Evolutionary conservation across 2,797 vertebrate species (phyloP).

Genomic region (Chiroxiphia lanceolata): DNA sequence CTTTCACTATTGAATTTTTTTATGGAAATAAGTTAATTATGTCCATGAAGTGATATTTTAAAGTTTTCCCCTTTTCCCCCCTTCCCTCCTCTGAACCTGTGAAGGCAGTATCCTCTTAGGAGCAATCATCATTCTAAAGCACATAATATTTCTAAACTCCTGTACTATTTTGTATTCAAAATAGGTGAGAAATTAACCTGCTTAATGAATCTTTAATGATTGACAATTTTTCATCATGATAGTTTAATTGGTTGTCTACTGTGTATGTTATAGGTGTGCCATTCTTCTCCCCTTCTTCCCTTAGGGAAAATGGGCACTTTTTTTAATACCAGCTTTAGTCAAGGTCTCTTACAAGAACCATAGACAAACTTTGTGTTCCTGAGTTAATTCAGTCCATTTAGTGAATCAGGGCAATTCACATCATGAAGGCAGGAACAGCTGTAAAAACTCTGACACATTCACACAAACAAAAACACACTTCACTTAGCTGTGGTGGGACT

Average conservation of each 20-base stretch:
- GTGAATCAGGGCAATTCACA: neutral
- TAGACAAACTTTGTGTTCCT: neutral
- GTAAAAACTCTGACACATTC: neutral
- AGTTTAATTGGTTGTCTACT: conserved; percentile 34
- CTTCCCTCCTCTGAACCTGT: neutral
- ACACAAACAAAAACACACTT: neutral
- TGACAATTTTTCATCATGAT: conserved; percentile 31
- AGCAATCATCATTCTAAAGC: conserved; percentile 7
- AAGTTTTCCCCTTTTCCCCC: neutral
- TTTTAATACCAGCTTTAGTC: neutral
- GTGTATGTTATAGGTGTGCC: neutral
- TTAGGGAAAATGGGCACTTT: neutral
- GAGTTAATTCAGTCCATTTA: conserved; percentile 1
- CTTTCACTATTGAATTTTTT: conserved; percentile 7
- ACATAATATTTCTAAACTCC: neutral
- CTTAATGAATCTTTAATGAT: conserved; percentile 35
- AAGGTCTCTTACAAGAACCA: neutral
- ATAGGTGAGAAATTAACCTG: conserved; percentile 19
- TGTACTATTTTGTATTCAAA: conserved; percentile 41
- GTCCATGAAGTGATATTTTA: neutral
- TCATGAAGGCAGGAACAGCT: neutral
- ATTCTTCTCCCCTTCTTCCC: neutral
- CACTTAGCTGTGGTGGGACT: conserved; percentile 26
- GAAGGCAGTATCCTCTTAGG: neutral
- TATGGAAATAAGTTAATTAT: neutral